Base-by-base conservation (phyloP, 2,113 vertebrate genomes). In the Cygnus atratus region DNA sequence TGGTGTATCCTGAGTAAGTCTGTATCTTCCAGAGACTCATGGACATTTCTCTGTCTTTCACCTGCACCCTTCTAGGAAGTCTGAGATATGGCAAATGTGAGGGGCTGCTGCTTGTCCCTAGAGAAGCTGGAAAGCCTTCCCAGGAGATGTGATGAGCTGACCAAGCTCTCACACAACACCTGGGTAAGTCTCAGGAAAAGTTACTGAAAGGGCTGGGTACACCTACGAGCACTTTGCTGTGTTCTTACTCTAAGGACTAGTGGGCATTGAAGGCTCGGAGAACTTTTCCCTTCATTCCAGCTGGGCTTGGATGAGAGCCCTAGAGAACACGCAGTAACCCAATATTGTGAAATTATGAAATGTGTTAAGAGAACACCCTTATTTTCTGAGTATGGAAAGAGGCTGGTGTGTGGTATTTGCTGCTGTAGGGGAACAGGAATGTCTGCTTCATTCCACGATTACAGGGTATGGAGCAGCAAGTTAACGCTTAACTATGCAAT, bases 161-260 rank as follows among this genome's bases (percentile, higher is more conserved):
- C 13, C 0, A 2, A 55, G 43, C 10, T 85, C 44, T 84, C 48
- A n/a, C 25, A 19, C 41, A 46, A 3, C 0, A 1, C 10, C 25
- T 39, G 1, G 8, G 12, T 61, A n/a, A 20, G n/a, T 41, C 57
- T 67, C 7, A 18, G 50, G 24, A n/a, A 59, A 50, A 62, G 43
- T 20, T 25, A 33, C 12, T 3, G 9, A 9, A 68, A 59, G 28
- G 48, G 24, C 24, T 10, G 14, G 61, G 24, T 12, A 9, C 37
- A 29, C 37, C 28, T 4, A 0, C 14, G 44, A 82, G 37, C 0
- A 0, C 9, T 74, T 43, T 2, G 0, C 1, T 4, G 6, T 17
- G 16, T 0, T 1, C 41, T 50, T 21, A 50, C 50, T 33, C 21
- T 31, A 41, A 61, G 65, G 65, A n/a, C 41, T 16, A 29, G 26